Evolutionary conservation across 35 echinoderm and acorn worm genomes (phyloP).

Genomic region (Holothuria glaberrima): DNA sequence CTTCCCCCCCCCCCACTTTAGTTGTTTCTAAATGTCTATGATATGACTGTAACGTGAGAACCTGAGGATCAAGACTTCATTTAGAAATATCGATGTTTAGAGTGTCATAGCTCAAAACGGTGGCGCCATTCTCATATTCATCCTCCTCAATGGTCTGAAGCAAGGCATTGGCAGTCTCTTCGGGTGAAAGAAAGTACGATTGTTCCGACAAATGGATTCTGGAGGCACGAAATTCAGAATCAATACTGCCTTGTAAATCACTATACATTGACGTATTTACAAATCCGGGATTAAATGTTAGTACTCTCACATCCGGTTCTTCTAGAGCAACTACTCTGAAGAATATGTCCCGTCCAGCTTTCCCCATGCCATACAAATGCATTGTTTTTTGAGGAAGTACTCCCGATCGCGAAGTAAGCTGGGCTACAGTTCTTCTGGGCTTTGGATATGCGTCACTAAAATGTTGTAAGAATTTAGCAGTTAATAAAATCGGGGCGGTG

Average conservation of each 20-base stretch:
- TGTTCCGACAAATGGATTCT: background rate
- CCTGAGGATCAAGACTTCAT: background rate
- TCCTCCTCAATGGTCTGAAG: conserved; percentile 19
- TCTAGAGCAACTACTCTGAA: conserved; percentile 69
- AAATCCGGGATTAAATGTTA: conserved; percentile 70
- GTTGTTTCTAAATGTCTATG: too few relatives aligned
- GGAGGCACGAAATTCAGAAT: conserved; percentile 26
- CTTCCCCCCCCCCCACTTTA: too few relatives aligned
- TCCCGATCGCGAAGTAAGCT: conserved; percentile 38
- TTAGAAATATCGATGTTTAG: conserved; percentile 26
- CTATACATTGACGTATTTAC: conserved; percentile 70
- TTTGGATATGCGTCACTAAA: conserved; percentile 45
- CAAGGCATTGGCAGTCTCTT: background rate
- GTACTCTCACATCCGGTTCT: conserved; percentile 65
- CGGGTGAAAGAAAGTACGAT: conserved; percentile 13
- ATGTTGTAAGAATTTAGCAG: conserved; percentile 48
- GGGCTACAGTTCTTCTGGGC: conserved; percentile 58
- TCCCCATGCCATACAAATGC: conserved; percentile 66
- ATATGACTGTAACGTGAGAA: too few relatives aligned
- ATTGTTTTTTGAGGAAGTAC: conserved; percentile 54
- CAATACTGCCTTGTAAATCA: conserved; percentile 33
- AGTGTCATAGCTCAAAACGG: conserved; percentile 26
- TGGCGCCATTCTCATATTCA: conserved; percentile 5
- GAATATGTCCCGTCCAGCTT: conserved; percentile 78
- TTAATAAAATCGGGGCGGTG: conserved; percentile 62